Evolutionary conservation across 2,113 vertebrate genomes (phyloP).

Genomic region (Trachemys scripta): DNA sequence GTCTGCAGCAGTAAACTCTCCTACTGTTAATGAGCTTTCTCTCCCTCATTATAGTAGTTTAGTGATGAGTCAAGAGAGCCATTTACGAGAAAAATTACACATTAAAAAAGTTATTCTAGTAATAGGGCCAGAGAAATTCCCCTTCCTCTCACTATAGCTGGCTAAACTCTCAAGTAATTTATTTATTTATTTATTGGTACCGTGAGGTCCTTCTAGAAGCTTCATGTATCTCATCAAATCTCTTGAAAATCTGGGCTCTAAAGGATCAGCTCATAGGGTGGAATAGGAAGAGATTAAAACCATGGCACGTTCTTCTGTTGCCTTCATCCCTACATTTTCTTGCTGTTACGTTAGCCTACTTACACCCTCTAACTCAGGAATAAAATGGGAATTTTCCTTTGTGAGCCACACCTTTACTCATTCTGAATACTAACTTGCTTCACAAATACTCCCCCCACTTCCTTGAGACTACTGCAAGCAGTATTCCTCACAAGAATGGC

Average conservation of each 20-base stretch:
- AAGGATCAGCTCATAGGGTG: not conserved
- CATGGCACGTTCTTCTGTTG: not conserved
- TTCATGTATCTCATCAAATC: not conserved
- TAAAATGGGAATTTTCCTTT: not conserved
- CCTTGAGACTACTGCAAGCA: not conserved
- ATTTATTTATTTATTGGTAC: not conserved
- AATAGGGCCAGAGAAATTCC: not conserved
- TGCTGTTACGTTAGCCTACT: not conserved
- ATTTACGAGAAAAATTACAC: not conserved
- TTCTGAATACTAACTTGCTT: not conserved
- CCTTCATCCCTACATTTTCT: not conserved
- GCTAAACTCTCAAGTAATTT: not conserved
- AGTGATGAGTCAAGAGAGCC: not conserved
- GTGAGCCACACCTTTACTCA: not conserved
- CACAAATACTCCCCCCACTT: not conserved
- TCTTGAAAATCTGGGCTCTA: not conserved
- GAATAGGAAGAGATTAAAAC: not conserved
- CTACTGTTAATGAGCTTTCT: rapidly evolving
- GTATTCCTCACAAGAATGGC: not conserved
- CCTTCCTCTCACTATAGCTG: not conserved
- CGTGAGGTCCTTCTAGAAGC: not conserved
- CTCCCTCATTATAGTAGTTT: not conserved
- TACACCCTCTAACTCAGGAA: not conserved
- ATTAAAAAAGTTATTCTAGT: not conserved
- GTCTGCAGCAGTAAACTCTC: not conserved